These are phyloP conservation scores for Nannospalax galili DNA, from an alignment of 2,113 vertebrate genomes.

Conservation along the genomic window DNA sequence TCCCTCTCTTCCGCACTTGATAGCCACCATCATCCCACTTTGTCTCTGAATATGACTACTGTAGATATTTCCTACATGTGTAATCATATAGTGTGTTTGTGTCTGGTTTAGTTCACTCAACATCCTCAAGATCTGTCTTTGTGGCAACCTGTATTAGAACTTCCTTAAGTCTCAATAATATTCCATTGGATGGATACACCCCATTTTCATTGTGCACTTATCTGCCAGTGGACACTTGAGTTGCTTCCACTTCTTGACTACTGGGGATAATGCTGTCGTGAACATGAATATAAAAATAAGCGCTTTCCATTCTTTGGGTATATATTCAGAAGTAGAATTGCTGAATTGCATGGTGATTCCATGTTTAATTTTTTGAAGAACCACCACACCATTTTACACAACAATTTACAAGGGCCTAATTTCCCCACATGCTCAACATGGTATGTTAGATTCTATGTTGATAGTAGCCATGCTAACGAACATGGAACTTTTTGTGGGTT, in stretches of 20 bases:
- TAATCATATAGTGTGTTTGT: neutral
- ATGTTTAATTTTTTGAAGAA: neutral
- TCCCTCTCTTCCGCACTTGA: neutral
- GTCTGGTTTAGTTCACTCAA: neutral
- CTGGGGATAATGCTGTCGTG: neutral
- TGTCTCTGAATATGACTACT: neutral
- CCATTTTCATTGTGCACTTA: neutral
- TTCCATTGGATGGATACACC: neutral
- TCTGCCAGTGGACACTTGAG: too few species aligned
- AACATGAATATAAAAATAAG: neutral
- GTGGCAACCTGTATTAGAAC: neutral
- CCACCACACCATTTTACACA: neutral
- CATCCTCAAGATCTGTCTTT: neutral
- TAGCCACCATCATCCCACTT: neutral
- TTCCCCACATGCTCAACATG: neutral
- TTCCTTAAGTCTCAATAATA: neutral
- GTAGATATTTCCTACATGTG: neutral
- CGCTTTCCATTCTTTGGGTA: too few species aligned
- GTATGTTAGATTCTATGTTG: neutral
- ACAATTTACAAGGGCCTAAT: neutral
- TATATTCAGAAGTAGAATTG: neutral
- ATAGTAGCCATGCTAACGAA: neutral
- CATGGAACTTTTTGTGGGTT: neutral
- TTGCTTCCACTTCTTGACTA: neutral
- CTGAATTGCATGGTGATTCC: neutral